phyloP scores from a whole-genome alignment of 2,797 vertebrate genomes.

The Brachymystax lenok region DNA sequence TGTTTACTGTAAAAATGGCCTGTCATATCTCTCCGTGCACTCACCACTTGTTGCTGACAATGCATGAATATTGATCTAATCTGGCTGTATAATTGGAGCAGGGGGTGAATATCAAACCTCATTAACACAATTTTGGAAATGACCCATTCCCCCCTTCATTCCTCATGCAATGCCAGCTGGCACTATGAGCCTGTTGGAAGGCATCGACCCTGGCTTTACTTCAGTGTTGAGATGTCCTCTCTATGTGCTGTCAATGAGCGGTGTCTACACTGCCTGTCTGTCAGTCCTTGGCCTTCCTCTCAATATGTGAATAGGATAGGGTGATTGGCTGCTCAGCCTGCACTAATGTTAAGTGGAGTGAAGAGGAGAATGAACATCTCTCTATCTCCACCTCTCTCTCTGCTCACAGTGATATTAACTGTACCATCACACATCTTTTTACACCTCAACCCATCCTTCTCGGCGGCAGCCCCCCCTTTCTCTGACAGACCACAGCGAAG shows the following conservation, averaged over 20 bases:
- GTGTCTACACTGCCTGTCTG: background rate
- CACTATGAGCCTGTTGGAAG: background rate
- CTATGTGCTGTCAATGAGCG: background rate
- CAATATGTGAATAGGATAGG: background rate
- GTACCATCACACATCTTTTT: background rate
- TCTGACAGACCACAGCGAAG: background rate
- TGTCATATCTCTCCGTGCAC: background rate
- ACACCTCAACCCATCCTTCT: background rate
- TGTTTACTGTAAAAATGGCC: background rate
- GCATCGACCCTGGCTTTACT: background rate
- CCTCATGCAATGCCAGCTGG: background rate
- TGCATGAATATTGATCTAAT: background rate
- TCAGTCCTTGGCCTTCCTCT: background rate
- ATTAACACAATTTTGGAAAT: background rate
- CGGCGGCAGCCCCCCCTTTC: background rate
- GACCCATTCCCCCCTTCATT: background rate
- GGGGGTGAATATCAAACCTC: background rate
- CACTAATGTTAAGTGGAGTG: background rate
- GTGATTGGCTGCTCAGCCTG: background rate
- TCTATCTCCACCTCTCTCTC: background rate
- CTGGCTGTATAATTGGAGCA: background rate
- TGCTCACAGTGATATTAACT: background rate
- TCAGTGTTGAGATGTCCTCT: slow-evolving; percentile 1
- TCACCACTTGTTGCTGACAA: background rate
- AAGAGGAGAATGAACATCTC: background rate